These are phyloP conservation scores for Dromiciops gliroides DNA, from an alignment of 2,113 vertebrate genomes.

Conservation along the genomic window DNA sequence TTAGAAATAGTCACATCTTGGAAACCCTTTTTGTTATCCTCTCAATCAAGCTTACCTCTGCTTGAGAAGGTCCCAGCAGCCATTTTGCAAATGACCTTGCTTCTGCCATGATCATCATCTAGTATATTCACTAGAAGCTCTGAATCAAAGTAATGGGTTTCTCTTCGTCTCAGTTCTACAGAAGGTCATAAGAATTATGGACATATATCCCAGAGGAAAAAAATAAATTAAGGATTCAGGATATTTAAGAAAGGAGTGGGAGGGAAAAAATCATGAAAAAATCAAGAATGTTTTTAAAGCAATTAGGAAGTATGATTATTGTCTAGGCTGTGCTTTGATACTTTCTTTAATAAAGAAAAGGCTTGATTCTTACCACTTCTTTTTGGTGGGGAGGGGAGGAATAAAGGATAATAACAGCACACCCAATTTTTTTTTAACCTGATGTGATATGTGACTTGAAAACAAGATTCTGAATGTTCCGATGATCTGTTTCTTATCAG, in stretches of 20 bases:
- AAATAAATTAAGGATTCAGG: constrained; percentile 44
- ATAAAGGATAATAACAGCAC: neutral
- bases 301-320: constrained; percentile 31
- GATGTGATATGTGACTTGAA: constrained; percentile 1
- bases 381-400: neutral
- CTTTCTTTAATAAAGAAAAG: neutral
- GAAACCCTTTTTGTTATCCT: neutral
- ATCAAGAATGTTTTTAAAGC: neutral
- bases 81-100: constrained; percentile 18
- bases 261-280: constrained; percentile 29
- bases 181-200: constrained; percentile 30
- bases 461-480: neutral
- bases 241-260: neutral
- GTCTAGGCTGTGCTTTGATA: neutral
- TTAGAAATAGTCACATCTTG: neutral
- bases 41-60: constrained; percentile 6
- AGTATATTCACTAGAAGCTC: constrained; percentile 27
- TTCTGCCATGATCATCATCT: neutral
- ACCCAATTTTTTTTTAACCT: too few species aligned
- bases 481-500: constrained; percentile 8
- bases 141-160: constrained; percentile 32
- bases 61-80: neutral
- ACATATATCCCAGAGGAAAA: neutral
- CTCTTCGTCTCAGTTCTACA: constrained; percentile 49
- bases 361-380: neutral